These are phyloP conservation scores for zebrafish (Danio rerio) DNA, from an alignment of 2,113 vertebrate species.

Conservation along the genomic window DNA sequence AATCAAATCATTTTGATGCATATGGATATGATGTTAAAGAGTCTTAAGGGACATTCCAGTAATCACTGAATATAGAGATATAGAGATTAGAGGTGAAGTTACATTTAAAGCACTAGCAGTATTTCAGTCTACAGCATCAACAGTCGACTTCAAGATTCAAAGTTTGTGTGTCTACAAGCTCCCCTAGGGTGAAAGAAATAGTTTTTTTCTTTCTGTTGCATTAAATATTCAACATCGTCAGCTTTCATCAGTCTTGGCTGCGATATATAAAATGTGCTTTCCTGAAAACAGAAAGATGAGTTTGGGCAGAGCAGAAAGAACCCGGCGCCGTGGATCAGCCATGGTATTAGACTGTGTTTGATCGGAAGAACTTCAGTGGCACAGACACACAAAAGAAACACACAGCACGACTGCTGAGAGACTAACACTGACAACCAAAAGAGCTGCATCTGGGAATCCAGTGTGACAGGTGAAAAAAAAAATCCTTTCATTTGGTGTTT, in stretches of 20 bases:
- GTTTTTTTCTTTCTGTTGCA: not conserved
- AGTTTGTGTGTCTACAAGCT: not conserved
- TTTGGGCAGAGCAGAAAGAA: not conserved
- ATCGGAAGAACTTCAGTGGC: not conserved
- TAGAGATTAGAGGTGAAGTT: too few relatives aligned
- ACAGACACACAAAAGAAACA: not conserved
- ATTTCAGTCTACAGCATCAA: not conserved
- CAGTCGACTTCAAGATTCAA: not conserved
- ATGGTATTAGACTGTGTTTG: not conserved
- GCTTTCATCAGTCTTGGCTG: conserved; percentile 27
- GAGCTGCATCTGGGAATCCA: not conserved
- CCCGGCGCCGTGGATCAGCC: not conserved
- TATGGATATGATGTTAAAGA: too few relatives aligned
- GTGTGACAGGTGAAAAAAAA: not conserved
- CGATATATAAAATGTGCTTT: conserved; percentile 23
- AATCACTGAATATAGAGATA: too few relatives aligned
- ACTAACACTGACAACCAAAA: not conserved
- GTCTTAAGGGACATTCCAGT: too few relatives aligned
- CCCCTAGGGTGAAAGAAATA: not conserved
- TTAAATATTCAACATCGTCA: conserved; percentile 35
- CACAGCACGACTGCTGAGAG: not conserved
- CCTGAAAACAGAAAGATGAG: conserved; percentile 10
- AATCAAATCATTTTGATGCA: too few relatives aligned
- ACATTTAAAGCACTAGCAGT: not conserved
- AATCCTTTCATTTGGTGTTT: not conserved